Base-by-base conservation (phyloP, 2,888 invertebrate species). In the Dicyrtomina minuta region DNA sequence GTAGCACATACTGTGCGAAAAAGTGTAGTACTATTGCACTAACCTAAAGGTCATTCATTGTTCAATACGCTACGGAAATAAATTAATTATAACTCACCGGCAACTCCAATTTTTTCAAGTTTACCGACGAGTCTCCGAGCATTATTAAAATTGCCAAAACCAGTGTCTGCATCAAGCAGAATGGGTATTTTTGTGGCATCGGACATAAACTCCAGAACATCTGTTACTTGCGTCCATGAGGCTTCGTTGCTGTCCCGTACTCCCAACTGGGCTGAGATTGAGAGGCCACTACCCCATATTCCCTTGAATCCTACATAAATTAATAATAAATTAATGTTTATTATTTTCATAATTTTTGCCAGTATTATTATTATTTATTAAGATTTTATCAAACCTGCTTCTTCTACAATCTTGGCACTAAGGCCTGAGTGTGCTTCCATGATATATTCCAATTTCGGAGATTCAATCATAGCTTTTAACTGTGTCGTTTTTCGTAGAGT, bases 81-180 rank as follows among this genome's bases (percentile, higher is more conserved):
- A 55, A 55, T 27, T n/a, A n/a, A n/a, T n/a, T n/a, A n/a, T n/a
- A n/a, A 17, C 22, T 53, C 39, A 82, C 83, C 83, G 72, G 83
- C 83, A 15, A 83, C 79, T 20, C 82, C 82, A 53, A 82, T 78
- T 62, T 82, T 81, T 72, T 83, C 83, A 58, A 83, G 76, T 72
- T 83, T 83, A 8, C 79, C 75, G 2, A 83, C 81, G 27, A 83
- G 79, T 69, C 82, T 75, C 15, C 83, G 75, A 2, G 83, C 83
- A 78, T 83, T 83, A 76, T 83, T 83, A 75, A 83, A 83, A 74
- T 83, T 83, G 12, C 83, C 83, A 73, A 81, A 83, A 13, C 83
- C 83, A 6, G 83, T 83, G 73, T 83, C 83, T n/a, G 83, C 83
- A 77, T 83, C 83, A 20, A 83, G 77, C 27, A 83, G 77, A 56